Base-by-base conservation (phyloP, 2,113 vertebrate species). In the Bufo gargarizans region DNA sequence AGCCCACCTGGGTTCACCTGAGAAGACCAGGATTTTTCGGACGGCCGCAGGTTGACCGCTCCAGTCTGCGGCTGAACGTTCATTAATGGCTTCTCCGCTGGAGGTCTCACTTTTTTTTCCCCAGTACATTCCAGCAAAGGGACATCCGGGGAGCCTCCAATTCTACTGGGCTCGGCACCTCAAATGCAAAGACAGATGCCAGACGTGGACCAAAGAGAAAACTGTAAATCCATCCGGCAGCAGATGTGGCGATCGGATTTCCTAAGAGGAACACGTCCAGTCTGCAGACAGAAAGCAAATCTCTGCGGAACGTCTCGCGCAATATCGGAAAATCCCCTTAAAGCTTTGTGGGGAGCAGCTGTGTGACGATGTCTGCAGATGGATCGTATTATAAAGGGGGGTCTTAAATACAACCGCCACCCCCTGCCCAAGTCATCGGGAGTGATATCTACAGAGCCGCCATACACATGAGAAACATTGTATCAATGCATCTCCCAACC, bases 191-290 rank as follows among this genome's bases (percentile, higher is more conserved):
- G 80, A 88, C 87, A 83, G 71, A 84, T 67, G 87, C 81, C n/a
- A 33, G 77, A 19, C 65, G 63, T 76, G 58, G 58, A 55, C 47
- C 16, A 59, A 84, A 67, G 81, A 78, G 82, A 76, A 88, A 88
- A 78, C 72, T 84, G 76, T 47, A 84, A 84, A 88, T 88, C 72
- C 67, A 82, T 58, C 82, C 81, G 43, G 47, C 49, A 17, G 67
- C 81, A 88, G 71, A 88, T 88, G 87, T 78, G 72, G 72, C 13
- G 82, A 83, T 88, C 72, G 13, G 72, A 83, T 88, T 84, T 77
- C 81, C 78, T 53, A 45, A 33, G 47, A 55, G 63, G 7, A 47
- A 65, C 81, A 3, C 61, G 77, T 65, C 67, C 22, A 78, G 71
- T 43, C 33, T 76, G 56, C 69, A 63, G 79, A 82, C 79, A 74